Conservation (phyloP, 1,140 invertebrate genomes). For the Spodoptera frugiperda region DNA sequence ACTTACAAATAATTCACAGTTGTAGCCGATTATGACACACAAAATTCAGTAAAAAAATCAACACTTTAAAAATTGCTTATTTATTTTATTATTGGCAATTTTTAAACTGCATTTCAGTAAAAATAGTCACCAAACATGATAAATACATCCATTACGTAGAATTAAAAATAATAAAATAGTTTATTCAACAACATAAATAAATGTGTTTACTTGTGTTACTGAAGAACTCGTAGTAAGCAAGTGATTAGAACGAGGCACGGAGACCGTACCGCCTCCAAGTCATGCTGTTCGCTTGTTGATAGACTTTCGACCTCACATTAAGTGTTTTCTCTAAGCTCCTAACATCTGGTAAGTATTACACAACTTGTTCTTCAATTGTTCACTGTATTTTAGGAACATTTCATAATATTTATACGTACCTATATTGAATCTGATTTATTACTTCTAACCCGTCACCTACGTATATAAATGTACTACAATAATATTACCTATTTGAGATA, state of each 20-base stretch:
- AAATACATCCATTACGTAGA: too few relatives aligned
- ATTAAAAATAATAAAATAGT: too few relatives aligned
- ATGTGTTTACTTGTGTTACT: not conserved
- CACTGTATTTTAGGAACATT: slow-evolving; percentile 27
- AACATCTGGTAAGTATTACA: slow-evolving; percentile 58
- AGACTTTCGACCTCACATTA: slow-evolving; percentile 80
- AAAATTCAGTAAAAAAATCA: too few relatives aligned
- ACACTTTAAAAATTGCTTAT: too few relatives aligned
- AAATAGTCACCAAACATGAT: too few relatives aligned
- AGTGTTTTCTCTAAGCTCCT: slow-evolving; percentile 73
- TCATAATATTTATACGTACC: not conserved
- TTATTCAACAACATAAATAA: too few relatives aligned
- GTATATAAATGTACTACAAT: not conserved
- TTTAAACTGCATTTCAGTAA: too few relatives aligned
- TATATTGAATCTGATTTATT: too few relatives aligned
- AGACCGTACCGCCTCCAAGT: slow-evolving; percentile 68
- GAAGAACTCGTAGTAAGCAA: not conserved
- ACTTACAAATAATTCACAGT: too few relatives aligned
- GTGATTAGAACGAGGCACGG: slow-evolving; percentile 66
- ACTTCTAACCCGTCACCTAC: not conserved
- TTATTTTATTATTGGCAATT: too few relatives aligned
- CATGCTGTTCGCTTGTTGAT: slow-evolving; percentile 79
- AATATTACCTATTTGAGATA: too few relatives aligned
- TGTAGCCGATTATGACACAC: too few relatives aligned
- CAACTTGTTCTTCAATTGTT: slow-evolving; percentile 9